These are phyloP conservation scores for Sesamia inferens DNA, from an alignment of 2,888 invertebrate genomes.

Conservation along the genomic window DNA sequence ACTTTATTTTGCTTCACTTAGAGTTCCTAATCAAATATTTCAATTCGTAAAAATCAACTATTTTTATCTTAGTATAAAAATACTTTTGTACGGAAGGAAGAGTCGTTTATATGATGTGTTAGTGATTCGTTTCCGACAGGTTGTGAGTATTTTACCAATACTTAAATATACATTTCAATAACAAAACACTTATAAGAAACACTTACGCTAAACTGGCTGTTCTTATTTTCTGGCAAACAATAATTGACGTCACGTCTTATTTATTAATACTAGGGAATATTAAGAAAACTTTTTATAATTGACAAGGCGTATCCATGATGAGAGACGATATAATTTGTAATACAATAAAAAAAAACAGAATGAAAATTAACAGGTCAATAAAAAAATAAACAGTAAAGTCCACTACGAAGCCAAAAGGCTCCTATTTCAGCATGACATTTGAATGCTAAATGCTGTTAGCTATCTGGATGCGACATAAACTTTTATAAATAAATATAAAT, in stretches of 20 bases:
- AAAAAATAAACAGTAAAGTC: not conserved
- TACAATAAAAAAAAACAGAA: not conserved
- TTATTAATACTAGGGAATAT: constrained; percentile 15
- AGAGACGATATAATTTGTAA: not conserved
- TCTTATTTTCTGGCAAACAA: constrained; percentile 21
- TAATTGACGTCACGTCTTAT: constrained; percentile 29
- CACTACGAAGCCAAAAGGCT: not conserved
- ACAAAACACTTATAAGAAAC: constrained; percentile 8
- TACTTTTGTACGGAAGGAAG: no score
- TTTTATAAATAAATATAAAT: constrained; percentile 1
- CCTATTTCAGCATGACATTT: not conserved
- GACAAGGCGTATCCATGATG: constrained; percentile 37
- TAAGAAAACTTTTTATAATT: constrained; percentile 31
- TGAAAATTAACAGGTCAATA: not conserved
- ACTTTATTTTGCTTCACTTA: no score
- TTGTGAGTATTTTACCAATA: no score
- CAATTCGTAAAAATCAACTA: no score
- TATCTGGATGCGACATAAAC: not conserved
- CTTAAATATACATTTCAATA: constrained; percentile 12
- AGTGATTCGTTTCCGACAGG: no score
- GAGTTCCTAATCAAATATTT: no score
- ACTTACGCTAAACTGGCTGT: constrained; percentile 7
- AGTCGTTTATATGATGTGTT: no score
- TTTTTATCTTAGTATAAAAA: no score
- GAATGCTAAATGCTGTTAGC: not conserved